These are phyloP conservation scores for Amorpha juglandis DNA, from an alignment of 2,888 invertebrate species.

Conservation along the genomic window DNA sequence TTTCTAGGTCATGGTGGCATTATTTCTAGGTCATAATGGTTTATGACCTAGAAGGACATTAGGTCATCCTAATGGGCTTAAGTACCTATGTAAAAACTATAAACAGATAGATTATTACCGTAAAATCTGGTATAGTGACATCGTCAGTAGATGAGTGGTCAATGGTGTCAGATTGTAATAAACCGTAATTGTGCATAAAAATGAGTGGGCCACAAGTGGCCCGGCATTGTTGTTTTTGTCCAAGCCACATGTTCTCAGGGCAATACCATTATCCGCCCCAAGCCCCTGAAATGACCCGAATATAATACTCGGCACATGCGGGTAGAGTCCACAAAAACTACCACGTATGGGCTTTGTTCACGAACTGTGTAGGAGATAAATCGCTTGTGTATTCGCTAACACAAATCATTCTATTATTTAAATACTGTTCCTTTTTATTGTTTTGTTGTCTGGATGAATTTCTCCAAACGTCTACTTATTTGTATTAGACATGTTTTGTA, in stretches of 20 bases:
- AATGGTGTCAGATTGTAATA: neutral
- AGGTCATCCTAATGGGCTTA: too few species aligned
- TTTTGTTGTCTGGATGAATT: neutral
- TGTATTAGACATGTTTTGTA: too few species aligned
- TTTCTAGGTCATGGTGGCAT: neutral
- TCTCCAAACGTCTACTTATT: neutral
- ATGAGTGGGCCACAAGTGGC: conserved; percentile 32
- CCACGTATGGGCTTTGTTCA: conserved; percentile 12
- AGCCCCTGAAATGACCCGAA: conserved; percentile 47
- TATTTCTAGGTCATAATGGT: neutral
- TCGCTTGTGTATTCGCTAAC: conserved; percentile 1
- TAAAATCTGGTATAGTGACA: conserved; percentile 3
- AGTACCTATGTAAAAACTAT: neutral
- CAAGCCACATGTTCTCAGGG: conserved; percentile 64
- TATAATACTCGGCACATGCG: conserved; percentile 67
- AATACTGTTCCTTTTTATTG: too few species aligned
- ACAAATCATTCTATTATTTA: neutral
- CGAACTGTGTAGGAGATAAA: conserved; percentile 16
- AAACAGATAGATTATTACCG: neutral
- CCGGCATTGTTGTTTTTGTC: conserved; percentile 58
- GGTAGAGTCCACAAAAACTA: conserved; percentile 49
- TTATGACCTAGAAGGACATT: too few species aligned
- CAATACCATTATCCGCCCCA: conserved; percentile 54
- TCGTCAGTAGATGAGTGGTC: neutral
- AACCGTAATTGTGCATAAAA: conserved; percentile 19